Conservation (phyloP, 2,797 vertebrate species). For the Cheirogaleus major region DNA sequence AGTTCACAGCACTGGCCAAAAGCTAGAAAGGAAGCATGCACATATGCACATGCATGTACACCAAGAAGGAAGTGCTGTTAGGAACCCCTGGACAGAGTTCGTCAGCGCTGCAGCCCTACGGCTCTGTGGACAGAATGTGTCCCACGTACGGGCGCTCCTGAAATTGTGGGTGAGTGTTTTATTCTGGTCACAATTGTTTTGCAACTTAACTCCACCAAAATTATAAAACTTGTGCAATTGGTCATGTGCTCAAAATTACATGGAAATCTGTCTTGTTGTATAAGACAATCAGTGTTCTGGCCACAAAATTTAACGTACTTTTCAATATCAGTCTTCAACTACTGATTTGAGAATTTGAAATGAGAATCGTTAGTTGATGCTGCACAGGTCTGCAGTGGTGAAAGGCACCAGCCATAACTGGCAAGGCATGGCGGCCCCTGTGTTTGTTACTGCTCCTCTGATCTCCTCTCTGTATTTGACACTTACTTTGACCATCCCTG, state of each 20-base stretch:
- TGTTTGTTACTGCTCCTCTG: neutral
- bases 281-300: neutral
- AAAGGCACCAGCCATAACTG: neutral
- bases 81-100: neutral
- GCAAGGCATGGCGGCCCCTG: neutral
- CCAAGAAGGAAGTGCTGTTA: neutral
- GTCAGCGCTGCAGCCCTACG: neutral
- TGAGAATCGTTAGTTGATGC: neutral
- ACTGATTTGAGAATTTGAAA: neutral
- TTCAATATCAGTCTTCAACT: neutral
- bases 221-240: neutral
- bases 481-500: neutral
- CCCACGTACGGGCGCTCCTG: neutral
- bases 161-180: neutral
- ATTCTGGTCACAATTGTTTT: neutral
- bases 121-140: neutral
- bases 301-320: neutral
- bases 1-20: neutral
- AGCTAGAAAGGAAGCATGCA: neutral
- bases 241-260: neutral
- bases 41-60: fast-evolving
- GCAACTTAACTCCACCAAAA: neutral
- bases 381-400: neutral
- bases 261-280: neutral
- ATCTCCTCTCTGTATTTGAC: neutral